Evolutionary conservation across 2,113 vertebrate species (phyloP), one percentile per base, ranked within the genome.

Genomic region (Cyphomyrus plagiostoma): DNA sequence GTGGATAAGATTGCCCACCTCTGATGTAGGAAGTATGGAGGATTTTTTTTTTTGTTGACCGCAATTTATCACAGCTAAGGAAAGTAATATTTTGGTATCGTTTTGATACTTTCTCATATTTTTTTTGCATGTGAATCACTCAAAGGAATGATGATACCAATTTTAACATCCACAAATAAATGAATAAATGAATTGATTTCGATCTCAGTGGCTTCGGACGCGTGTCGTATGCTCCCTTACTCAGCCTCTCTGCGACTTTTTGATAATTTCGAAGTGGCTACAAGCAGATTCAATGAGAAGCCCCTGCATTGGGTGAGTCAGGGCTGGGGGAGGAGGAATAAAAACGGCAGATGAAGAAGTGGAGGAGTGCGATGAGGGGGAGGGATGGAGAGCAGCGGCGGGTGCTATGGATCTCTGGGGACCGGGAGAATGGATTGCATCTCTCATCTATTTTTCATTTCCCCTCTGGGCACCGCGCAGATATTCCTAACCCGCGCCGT

Each of bases 381-480:
- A 88, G 42, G 88, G 48, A 89, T 17, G 52, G 89, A 89, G 58
- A 88, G 56, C 56, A 39, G 35, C 21, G 52, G 52, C 23, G 77
- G 62, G 77, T 30, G 77, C 52, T 89, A 66, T n/a, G 48, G 26
- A 77, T 87, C 84, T 77, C 84, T 9, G 13, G 89, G 89, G 89
- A 87, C 84, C 35, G 4, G 30, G 26, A 89, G 42, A 89, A 82
- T 89, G 84, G 84, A 86, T 89, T 89, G 82, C 83, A 66, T 53
- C 82, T 83, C 83, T 90, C 89, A 90, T 90, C 84, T 77, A 90
- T 90, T 77, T 80, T 90, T 90, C 86, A 88, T 88, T 53, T 26
- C 70, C 86, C 86, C 89, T 88, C 9, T 10, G 56, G 89, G 86
- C 49, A 48, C 62, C 30, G 30, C 15, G 49, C 86, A 46, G 42